Base-by-base conservation (phyloP, 2,888 invertebrate species). In the Phyllotreta striolata region DNA sequence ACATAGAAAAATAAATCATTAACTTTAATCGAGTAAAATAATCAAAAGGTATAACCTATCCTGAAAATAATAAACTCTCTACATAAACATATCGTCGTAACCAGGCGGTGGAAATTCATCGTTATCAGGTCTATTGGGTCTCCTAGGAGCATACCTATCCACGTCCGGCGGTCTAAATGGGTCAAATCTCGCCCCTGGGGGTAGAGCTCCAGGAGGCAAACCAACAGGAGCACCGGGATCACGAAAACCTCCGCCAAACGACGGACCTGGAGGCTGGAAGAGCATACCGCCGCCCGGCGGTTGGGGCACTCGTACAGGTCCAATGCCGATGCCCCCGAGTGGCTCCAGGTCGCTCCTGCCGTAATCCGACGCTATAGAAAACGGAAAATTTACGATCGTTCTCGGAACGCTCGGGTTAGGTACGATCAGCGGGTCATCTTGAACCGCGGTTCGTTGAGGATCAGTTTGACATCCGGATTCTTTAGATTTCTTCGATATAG, bases 121-220 rank as follows among this genome's bases (percentile, higher is more conserved):
- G 9, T 88, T 87, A 75, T 90, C 91, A 0, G 89, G 90, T 0
- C 84, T 83, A 54, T 77, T 76, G 6, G 75, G 75, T 3, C 74
- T 74, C 54, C 78, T 72, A 1, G 68, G 84, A 8, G 63, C 82
- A 79, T 63, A 80, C 0, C 82, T 82, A 66, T 83, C 75, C 6
- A 83, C 83, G 9, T 81, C 84, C 3, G 82, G 83, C 0, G 93
- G 93, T 0, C 91, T 89, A 78, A 93, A 91, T 0, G 94, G 95
- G 83, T 95, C 94, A 79, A 92, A 95, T 61, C 94, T 85, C 2
- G 93, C 92, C 9, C 92, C 91, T 0, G 92, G 92, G 1, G 92
- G 92, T 8, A 89, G 75, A 0, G 87, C 83, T 7, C 87, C 88
- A 37, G 79, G 77, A 12, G 79, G 75, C 43, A 80, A 57, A 9